Evolutionary conservation across 2,797 vertebrate genomes (phyloP), one percentile per base, ranked within the genome.

Genomic region (Eptatretus atami): DNA sequence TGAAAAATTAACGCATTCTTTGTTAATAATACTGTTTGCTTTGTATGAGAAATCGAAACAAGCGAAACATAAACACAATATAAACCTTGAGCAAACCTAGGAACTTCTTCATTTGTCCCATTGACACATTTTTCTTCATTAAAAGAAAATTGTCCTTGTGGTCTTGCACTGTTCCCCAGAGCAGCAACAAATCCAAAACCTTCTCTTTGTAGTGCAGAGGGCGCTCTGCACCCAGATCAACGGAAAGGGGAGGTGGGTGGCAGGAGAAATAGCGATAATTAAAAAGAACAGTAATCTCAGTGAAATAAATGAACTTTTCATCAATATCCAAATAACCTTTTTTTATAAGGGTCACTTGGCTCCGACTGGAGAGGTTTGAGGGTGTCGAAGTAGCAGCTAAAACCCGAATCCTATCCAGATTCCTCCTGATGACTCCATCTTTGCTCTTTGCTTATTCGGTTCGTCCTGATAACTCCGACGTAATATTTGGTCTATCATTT

Each of bases 171-270:
- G 85, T 84, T 69, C 87, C 95, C 88, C 88, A 95, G 71, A 93
- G 85, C 65, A 95, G 67, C 3, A 86, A 86, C 73, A 95, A 87
- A 66, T 98, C 90, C 69, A 98, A 73, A 52, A 98, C 88, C 63
- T 80, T 85, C 74, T 95, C 86, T 70, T 94, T 95, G 64, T 88
- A 87, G 66, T 92, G 87, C 63, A 98, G 69, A 0, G 87, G 90
- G 12, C 87, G 73, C 70, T 95, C 90, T 95, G 72, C 67, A 12
- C 6, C 52, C 57, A 69, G 66, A 65, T 69, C 65, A 69, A 73
- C 70, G 69, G 72, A 72, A 68, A 53, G 67, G n/a, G 52, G 63
- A 72, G 71, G 72, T 69, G 63, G 67, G 0, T 13, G 19, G 53
- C 6, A 13, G 72, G 71, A 73, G 73, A 72, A 44, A 44, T 6